Percentiles rank a stretch among this genome's conserved stretches.
Conservation (phyloP, 2,888 invertebrate species). For the Smittia sp. region DNA sequence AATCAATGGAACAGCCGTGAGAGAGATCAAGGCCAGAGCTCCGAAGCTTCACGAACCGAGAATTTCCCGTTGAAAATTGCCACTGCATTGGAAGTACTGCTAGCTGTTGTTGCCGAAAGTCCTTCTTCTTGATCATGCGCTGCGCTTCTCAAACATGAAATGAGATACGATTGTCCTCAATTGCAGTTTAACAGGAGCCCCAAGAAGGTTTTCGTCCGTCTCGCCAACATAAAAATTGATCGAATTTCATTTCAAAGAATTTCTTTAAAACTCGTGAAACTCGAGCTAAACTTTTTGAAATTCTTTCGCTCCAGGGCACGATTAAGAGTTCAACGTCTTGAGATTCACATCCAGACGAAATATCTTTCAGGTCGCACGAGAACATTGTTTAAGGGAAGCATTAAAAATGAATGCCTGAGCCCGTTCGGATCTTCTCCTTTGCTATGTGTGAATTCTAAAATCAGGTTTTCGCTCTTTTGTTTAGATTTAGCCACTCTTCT, state of each 20-base stretch:
- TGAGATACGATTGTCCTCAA: not conserved
- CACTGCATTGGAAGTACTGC: not conserved
- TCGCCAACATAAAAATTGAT: not conserved
- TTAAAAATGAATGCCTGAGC: not conserved
- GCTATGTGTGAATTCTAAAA: not conserved
- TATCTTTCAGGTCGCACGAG: not conserved
- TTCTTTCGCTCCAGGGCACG: not conserved
- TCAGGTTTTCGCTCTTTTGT: not conserved
- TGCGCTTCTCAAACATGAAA: not conserved
- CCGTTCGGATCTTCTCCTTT: not conserved
- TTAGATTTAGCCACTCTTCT: no score
- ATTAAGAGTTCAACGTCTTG: not conserved
- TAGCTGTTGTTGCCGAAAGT: not conserved
- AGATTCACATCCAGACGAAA: not conserved
- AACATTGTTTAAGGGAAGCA: not conserved
- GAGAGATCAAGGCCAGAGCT: constrained; percentile 13
- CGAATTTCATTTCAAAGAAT: not conserved
- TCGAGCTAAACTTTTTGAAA: not conserved
- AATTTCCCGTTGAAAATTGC: not conserved
- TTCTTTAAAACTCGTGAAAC: not conserved
- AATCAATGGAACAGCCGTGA: not conserved
- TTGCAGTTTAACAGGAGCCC: not conserved
- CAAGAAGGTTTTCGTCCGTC: no score
- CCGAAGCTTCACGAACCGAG: not conserved
- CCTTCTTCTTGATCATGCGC: constrained; percentile 10